Evolutionary conservation across 2,888 invertebrate species (phyloP), one percentile per base, ranked within the genome.

Genomic region (Leptopilina syphax): DNA sequence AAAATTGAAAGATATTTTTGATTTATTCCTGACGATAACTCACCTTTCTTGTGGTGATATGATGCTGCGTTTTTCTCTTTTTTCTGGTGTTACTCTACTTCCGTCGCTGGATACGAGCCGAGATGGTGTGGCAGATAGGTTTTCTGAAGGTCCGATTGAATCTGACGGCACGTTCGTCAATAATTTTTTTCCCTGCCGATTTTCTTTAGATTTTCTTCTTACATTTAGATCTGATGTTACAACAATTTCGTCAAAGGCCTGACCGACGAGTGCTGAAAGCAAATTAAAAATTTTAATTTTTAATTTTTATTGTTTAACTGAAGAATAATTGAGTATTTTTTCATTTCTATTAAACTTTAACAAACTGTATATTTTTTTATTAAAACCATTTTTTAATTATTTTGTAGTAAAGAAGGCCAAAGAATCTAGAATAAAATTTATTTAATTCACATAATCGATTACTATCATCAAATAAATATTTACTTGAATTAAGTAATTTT

Each of bases 241-340:
- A 10, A 92, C 90, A 54, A 93, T 92, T 89, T 93, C 93, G 83
- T 92, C 93, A 83, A 92, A 93, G 27, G 92, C 89, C 81, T 90
- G 90, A 81, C 92, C 92, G 79, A 88, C 85, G 80, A 87, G 84
- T 76, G 89, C 92, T 91, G 81, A n/a, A 65, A 77, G 65, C 60
- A 68, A 34, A 77, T 10, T 2, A 80, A 18, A 67, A 73, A 54
- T 7, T 79, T 50, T 7, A 41, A 65, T 60, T 10, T n/a, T 73
- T 18, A 18, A 18, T 65, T 13, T 34, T 76, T 27, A 7, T 34
- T 67, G 18, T 73, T 47, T 34, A 67, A 34, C 4, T 34, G 34
- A 34, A 3, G 3, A 34, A 34, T 34, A 34, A 18, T 18, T 4
- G 34, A 34, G 34, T 2, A 34, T 34, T 34, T 34, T 34, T 3